Evolutionary conservation across 1,140 invertebrate species (phyloP), one percentile per base, ranked within the genome.

Genomic region (Drosophila bocki): DNA sequence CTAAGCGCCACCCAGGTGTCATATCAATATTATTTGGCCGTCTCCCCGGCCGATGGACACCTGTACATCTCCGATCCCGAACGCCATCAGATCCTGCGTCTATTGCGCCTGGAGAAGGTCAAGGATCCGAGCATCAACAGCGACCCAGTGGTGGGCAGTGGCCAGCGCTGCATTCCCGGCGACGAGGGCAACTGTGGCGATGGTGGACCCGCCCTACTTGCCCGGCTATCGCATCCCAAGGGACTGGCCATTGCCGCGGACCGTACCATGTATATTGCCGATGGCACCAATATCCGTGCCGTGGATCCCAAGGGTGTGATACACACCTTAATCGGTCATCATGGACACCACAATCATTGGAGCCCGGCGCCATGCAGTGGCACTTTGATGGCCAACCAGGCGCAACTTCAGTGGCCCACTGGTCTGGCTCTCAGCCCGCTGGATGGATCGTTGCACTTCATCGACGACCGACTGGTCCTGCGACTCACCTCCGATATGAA

Each of bases 31-130:
- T 98, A 98, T 93, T 94, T 99, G 80, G 97, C 97, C 35, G 96
- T 99, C 41, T 99, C 98, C 15, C 98, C 98, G 42, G 97, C 98
- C 8, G 98, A 99, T 93, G 98, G 98, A 13, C 96, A 97, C 85
- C 94, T 99, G 13, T 99, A 99, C 93, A 97, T 99, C 76, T 99
- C 98, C n/a, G 98, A 98, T 93, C 97, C 98, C 2, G 98, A 98
- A 91, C 96, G 96, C 80, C 97, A 98, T 93, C 97, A 98, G 94
- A 96, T 98, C 63, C 92, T 97, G 57, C 94, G 95, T 81, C 95
- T 97, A 3, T 85, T 97, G 42, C 95, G 95, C 1, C 93, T 98
- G 58, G 96, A 96, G 61, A 95, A 96, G 80, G 96, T 98, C 3
- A 94, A 95, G 63, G 97, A 98, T 93, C 97, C 97, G 1, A 94